These are phyloP conservation scores for Mesoclemmys tuberculata DNA, from an alignment of 2,113 vertebrate genomes.

Conservation along the genomic window DNA sequence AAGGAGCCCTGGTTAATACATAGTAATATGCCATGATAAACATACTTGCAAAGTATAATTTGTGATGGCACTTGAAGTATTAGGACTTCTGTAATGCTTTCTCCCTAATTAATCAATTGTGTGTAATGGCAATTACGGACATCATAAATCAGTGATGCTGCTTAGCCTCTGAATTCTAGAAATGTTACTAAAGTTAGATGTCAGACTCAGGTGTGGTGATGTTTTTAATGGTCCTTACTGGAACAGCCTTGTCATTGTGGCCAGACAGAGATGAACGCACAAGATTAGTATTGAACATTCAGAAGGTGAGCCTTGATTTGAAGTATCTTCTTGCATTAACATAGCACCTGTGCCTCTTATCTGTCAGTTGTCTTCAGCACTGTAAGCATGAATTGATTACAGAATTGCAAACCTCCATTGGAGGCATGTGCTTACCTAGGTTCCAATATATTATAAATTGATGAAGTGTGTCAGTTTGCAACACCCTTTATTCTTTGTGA, in stretches of 20 bases:
- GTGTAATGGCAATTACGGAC: accelerated
- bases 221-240: neutral
- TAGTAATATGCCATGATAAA: accelerated
- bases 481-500: neutral
- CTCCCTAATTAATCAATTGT: accelerated
- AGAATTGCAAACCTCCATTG: neutral
- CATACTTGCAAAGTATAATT: too few species aligned
- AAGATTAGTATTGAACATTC: neutral
- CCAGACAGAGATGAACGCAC: neutral
- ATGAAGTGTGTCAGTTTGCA: neutral
- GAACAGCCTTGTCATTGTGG: neutral
- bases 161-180: too few species aligned
- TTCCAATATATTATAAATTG: neutral
- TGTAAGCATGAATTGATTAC: neutral
- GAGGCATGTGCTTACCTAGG: neutral
- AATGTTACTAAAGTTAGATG: neutral
- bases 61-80: neutral
- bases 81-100: accelerated
- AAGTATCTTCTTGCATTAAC: neutral
- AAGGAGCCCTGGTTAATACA: neutral
- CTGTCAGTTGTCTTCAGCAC: neutral
- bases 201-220: neutral
- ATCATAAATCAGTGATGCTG: too few species aligned
- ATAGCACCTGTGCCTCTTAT: neutral
- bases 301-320: neutral